Conservation (phyloP, 92 coral and sea anemone species). For the Epizoanthus stellaris region DNA sequence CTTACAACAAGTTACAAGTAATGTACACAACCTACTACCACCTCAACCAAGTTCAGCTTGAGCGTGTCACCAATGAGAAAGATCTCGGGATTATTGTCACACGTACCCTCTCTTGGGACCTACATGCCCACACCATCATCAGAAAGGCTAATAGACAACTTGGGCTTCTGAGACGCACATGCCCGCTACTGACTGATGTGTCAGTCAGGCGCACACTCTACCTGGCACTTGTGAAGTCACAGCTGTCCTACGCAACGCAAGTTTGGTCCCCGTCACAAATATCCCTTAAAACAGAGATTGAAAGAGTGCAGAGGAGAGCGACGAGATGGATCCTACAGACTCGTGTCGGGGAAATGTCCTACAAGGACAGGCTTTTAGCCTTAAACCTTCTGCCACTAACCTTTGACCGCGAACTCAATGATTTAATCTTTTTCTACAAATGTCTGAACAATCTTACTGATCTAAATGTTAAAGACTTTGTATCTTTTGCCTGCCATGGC, state of each 20-base stretch:
- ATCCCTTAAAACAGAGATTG: conserved; percentile 14
- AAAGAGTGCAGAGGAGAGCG: conserved; percentile 38
- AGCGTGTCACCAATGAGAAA: neutral
- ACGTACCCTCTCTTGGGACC: neutral
- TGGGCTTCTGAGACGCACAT: conserved; percentile 16
- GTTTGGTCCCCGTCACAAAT: neutral
- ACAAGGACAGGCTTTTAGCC: conserved; percentile 8
- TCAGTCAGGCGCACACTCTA: conserved; percentile 26
- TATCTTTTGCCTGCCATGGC: conserved; percentile 18
- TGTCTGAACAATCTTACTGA: conserved; percentile 23
- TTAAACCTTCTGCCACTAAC: conserved; percentile 20
- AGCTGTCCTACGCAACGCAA: conserved; percentile 28
- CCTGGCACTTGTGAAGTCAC: conserved; percentile 29
- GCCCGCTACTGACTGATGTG: conserved; percentile 1
- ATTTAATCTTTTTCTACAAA: conserved; percentile 6
- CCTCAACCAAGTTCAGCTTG: neutral
- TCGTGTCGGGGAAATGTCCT: conserved; percentile 6
- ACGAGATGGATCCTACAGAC: conserved; percentile 33
- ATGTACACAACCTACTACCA: neutral
- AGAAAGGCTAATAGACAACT: neutral
- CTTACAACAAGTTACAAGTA: too few species aligned
- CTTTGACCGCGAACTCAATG: conserved; percentile 35
- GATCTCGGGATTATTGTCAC: neutral
- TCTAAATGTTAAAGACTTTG: conserved; percentile 12
- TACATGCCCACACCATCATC: neutral